Conservation (phyloP, 2,888 invertebrate species). For the Melieria picta region DNA sequence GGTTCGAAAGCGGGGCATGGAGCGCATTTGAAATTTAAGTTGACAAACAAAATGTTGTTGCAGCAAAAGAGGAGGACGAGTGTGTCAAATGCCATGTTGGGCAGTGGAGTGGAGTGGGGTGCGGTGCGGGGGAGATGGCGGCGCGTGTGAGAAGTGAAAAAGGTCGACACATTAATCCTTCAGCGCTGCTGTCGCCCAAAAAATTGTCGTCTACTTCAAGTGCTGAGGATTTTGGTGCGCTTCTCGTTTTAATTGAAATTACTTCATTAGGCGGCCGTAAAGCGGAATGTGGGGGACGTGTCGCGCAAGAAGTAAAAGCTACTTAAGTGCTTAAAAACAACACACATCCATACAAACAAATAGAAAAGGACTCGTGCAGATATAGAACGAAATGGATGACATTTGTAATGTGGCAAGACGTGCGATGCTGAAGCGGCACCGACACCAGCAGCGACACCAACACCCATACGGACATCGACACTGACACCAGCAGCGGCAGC, state of each 20-base stretch:
- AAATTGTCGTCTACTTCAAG: neutral
- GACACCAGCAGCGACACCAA: constrained; percentile 10
- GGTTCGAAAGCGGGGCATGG: too few species aligned
- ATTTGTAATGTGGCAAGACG: constrained; percentile 25
- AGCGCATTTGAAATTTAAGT: too few species aligned
- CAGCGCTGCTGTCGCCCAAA: constrained; percentile 7
- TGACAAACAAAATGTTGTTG: too few species aligned
- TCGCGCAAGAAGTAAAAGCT: constrained; percentile 1
- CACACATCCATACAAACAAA: neutral
- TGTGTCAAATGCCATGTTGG: too few species aligned
- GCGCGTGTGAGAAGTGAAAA: constrained; percentile 9
- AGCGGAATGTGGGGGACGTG: neutral
- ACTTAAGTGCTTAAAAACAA: constrained; percentile 16
- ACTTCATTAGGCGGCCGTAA: constrained; percentile 29
- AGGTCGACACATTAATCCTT: constrained; percentile 28
- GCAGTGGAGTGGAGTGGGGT: too few species aligned
- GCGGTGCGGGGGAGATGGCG: neutral
- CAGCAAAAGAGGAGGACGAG: too few species aligned
- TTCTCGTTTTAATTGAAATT: constrained; percentile 34
- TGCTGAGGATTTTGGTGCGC: constrained; percentile 12
- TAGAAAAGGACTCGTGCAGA: neutral
- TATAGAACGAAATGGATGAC: constrained; percentile 16
- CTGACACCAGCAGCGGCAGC: constrained; percentile 1
- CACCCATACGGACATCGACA: neutral
- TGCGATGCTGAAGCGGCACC: neutral